A percentile compares a stretch with the other conserved stretches of the same genome.
Evolutionary conservation across 92 coral and sea anemone species (phyloP).

Genomic region (Zoanthus solanderi): DNA sequence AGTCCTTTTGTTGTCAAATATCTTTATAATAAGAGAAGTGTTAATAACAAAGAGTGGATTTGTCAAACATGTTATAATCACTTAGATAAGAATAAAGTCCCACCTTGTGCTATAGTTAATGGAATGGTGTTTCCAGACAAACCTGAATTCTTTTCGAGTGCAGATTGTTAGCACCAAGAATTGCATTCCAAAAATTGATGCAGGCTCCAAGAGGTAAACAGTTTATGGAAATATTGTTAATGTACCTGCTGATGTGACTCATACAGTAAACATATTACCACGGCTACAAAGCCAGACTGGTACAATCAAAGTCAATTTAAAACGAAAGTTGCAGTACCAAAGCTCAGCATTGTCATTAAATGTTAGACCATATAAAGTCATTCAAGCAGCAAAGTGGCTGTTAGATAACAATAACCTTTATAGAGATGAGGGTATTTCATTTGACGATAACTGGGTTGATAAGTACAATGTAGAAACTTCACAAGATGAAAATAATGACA

Average conservation of each 20-base stretch:
- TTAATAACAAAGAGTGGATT: background rate
- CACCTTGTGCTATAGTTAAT: background rate
- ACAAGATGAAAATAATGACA: slow-evolving; percentile 2
- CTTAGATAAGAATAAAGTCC: background rate
- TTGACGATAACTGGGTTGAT: background rate
- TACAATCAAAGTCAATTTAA: background rate
- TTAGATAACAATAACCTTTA: slow-evolving; percentile 2
- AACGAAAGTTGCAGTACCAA: slow-evolving; percentile 5
- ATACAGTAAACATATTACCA: background rate
- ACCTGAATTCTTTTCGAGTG: background rate
- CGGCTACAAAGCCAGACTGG: background rate
- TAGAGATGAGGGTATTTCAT: background rate
- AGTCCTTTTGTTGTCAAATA: too few species aligned
- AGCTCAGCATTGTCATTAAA: slow-evolving; percentile 4
- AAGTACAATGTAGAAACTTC: slow-evolving; percentile 6
- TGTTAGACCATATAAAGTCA: slow-evolving; percentile 3
- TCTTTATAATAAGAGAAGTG: too few species aligned
- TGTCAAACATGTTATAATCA: background rate
- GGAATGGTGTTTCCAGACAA: background rate
- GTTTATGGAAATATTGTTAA: background rate
- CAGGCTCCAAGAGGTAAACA: background rate
- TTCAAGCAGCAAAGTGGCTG: slow-evolving; percentile 3
- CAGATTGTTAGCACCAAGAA: background rate
- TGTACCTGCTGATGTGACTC: background rate
- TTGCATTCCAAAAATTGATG: background rate